Conservation (phyloP, 1,140 invertebrate species). For the Bombus ignitus region DNA sequence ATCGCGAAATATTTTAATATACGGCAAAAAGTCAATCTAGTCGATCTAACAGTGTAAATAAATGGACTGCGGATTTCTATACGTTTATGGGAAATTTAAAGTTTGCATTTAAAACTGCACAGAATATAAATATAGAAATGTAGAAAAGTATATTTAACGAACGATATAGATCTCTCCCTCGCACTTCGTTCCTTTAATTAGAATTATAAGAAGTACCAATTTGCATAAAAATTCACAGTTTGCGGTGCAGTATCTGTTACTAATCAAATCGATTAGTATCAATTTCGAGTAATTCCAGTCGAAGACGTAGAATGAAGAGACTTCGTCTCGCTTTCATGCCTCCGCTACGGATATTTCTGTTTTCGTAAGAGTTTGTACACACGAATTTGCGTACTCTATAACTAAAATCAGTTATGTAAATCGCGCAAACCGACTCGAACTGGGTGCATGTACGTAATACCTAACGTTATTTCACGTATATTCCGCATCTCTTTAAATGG, state of each 20-base stretch:
- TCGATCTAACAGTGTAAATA: no score
- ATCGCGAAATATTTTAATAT: no score
- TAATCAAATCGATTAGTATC: not conserved
- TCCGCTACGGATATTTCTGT: not conserved
- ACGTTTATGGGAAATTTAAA: no score
- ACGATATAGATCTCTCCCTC: not conserved
- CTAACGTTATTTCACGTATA: not conserved
- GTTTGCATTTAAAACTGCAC: no score
- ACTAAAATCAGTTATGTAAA: slow-evolving; percentile 19
- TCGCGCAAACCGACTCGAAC: not conserved
- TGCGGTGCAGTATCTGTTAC: no score
- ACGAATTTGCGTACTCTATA: not conserved
- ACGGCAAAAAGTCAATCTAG: no score
- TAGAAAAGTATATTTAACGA: not conserved
- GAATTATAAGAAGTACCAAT: no score
- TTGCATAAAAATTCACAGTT: no score
- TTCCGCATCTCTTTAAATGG: not conserved
- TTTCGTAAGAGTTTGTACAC: not conserved
- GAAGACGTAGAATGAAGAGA: not conserved
- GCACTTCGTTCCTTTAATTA: no score
- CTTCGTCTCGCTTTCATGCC: no score
- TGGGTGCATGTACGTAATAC: not conserved
- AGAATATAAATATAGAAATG: no score
- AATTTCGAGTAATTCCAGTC: not conserved
- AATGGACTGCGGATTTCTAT: no score